Evolutionary conservation across 2,113 vertebrate genomes (phyloP), one percentile per base, ranked within the genome.

Genomic region (Campylomormyrus numenius): DNA sequence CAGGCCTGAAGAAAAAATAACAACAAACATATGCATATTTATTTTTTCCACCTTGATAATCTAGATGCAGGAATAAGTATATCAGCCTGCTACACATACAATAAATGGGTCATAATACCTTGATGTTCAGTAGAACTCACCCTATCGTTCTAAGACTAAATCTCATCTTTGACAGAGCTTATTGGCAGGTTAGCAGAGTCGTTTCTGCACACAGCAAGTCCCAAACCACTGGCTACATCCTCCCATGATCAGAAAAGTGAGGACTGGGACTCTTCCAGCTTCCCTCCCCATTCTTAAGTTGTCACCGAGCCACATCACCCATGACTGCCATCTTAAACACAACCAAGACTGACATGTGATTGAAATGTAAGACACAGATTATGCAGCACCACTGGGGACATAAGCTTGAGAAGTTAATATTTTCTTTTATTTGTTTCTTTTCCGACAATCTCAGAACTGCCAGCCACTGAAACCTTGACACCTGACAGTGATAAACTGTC

Each of bases 391-490:
- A 48, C 27, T 83, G 48, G 70, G 70, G 35, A 19, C 31, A 45
- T 35, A 42, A 5, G 10, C 87, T 66, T 45, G 56, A 88, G 56
- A 42, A 58, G 53, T 46, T 88, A 88, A 62, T 31, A 35, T 50
- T 62, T 45, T 45, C 19, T 70, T 88, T 88, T 62, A 58, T 88
- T 48, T 88, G 88, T 74, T 88, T 74, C 45, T 62, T 49, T 70
- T 70, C 88, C 39, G 3, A 31, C 62, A 49, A 49, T 89, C 66
- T 80, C 48, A 24, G 46, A 53, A 9, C 88, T 89, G 70, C 66
- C 70, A 80, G 48, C 70, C 66, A 6, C 58, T 17, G 45, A 39
- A 66, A 31, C 88, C 58, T 88, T 21, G 88, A 77, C 42, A 35
- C 42, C n/a, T 50, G 88, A 88, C 62, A 88, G 58, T 48, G 88